These are phyloP conservation scores for Tragelaphus imberbis DNA, from an alignment of 2,113 vertebrate species.

Conservation along the genomic window DNA sequence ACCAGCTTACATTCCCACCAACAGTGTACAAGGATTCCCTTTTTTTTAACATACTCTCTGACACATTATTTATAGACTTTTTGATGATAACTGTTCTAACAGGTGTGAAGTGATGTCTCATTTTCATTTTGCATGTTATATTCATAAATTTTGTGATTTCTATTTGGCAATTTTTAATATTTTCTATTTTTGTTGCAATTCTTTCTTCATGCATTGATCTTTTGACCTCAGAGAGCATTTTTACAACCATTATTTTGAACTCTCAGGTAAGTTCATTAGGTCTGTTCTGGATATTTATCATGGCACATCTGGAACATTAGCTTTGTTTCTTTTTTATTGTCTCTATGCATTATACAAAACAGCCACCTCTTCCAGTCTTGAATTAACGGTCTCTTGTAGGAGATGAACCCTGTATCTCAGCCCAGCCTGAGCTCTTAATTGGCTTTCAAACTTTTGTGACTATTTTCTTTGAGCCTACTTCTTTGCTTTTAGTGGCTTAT, in stretches of 20 bases:
- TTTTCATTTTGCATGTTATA: neutral
- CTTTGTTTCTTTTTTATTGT: neutral
- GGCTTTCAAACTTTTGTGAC: neutral
- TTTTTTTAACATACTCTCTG: neutral
- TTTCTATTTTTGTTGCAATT: neutral
- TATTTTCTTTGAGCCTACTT: neutral
- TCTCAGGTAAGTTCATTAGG: neutral
- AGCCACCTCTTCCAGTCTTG: neutral
- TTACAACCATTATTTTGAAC: neutral
- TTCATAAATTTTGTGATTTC: neutral
- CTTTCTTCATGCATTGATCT: neutral
- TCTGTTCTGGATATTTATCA: neutral
- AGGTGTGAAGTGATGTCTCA: neutral
- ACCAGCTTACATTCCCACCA: neutral
- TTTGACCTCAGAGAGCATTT: neutral
- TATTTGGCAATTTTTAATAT: neutral
- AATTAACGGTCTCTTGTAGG: neutral
- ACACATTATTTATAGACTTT: neutral
- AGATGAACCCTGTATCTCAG: neutral
- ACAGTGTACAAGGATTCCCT: neutral
- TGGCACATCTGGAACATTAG: neutral
- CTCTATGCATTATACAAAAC: neutral
- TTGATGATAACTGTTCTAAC: neutral
- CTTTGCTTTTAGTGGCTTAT: neutral
- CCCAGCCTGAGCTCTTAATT: neutral